Percentiles rank a stretch among this genome's conserved stretches.
phyloP scores from a whole-genome alignment of 2,888 invertebrate genomes.

The Meiosimyza platycephala region DNA sequence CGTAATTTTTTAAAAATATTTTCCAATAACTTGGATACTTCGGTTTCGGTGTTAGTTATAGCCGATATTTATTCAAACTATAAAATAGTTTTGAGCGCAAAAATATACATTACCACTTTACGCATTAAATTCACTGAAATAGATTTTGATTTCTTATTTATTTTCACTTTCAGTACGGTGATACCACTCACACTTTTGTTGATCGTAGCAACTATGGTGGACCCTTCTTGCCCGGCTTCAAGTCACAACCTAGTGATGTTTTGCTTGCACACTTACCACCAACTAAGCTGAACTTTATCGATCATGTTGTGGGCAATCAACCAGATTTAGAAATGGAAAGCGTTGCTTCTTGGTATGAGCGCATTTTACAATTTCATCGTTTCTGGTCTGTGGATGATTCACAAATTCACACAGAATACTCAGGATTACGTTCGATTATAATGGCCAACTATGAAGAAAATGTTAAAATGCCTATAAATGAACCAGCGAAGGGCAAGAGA shows the following conservation, averaged over 20 bases:
- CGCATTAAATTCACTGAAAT: neutral
- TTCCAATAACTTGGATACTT: no score
- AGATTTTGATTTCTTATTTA: constrained; percentile 6
- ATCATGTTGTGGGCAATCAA: constrained; percentile 98
- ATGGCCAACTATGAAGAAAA: constrained; percentile 98
- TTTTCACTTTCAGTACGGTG: constrained; percentile 82
- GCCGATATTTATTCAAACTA: neutral
- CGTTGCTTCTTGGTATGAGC: constrained; percentile 86
- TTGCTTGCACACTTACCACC: constrained; percentile 75
- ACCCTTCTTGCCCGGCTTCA: constrained; percentile 88
- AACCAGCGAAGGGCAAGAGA: constrained; percentile 93
- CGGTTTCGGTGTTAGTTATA: neutral
- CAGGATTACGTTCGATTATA: constrained; percentile 95
- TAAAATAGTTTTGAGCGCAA: neutral
- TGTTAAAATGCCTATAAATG: constrained; percentile 95
- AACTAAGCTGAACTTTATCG: constrained; percentile 86
- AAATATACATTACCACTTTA: no score
- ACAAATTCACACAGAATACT: constrained; percentile 95
- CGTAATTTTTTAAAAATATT: no score
- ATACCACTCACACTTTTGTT: constrained; percentile 94
- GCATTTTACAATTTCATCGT: constrained; percentile 75
- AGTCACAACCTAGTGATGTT: constrained; percentile 70
- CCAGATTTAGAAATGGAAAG: constrained; percentile 91
- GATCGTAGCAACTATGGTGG: constrained; percentile 88
- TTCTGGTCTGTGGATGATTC: constrained; percentile 99